A percentile compares a stretch with the other conserved stretches of the same genome.
These are phyloP conservation scores for Eospalax fontanierii DNA, from an alignment of 2,797 vertebrate species.

Conservation along the genomic window DNA sequence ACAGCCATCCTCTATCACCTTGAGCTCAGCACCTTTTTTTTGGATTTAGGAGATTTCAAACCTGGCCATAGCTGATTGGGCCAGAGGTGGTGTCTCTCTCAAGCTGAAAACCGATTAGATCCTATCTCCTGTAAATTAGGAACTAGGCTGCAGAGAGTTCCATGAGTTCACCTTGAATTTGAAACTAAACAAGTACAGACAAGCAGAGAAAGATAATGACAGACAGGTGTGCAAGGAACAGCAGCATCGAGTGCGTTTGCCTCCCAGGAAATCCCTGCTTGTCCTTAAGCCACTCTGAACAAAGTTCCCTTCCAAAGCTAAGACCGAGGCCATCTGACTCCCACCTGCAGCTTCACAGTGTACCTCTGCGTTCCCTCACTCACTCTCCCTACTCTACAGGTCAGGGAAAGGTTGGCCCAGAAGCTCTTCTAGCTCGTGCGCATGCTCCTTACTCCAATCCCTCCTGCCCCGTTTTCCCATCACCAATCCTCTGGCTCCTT, in stretches of 20 bases:
- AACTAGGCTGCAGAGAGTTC: not conserved
- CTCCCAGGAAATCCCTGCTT: not conserved
- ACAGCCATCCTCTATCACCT: not conserved
- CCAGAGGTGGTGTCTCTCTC: not conserved
- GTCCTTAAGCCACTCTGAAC: not conserved
- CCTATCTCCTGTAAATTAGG: not conserved
- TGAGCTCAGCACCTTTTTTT: not conserved
- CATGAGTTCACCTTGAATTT: not conserved
- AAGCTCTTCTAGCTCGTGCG: not conserved
- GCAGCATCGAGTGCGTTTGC: not conserved
- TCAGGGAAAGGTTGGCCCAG: not conserved
- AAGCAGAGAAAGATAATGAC: not conserved
- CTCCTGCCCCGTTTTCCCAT: not conserved
- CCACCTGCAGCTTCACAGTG: not conserved
- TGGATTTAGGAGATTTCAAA: not conserved
- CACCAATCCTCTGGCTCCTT: not conserved
- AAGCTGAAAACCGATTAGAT: not conserved
- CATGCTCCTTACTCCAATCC: accelerated
- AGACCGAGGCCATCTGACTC: not conserved
- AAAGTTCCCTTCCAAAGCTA: not conserved
- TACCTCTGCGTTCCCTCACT: not conserved
- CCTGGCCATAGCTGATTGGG: not conserved
- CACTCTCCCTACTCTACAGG: not conserved
- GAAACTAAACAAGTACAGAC: not conserved
- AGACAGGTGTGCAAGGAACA: not conserved